Conservation (phyloP, 2,888 invertebrate genomes). For the Dinocampus coccinellae region DNA sequence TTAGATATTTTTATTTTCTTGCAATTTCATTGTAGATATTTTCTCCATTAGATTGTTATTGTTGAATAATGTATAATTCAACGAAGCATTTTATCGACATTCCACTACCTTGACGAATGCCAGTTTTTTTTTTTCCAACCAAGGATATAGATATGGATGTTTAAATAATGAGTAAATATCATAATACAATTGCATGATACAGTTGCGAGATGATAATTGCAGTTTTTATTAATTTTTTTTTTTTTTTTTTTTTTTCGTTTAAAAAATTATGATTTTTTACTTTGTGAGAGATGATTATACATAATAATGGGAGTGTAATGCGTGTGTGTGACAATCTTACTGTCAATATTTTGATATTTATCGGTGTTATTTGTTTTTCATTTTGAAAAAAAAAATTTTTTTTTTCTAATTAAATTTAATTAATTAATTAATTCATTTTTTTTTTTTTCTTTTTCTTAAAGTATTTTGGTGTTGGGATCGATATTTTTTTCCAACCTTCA, state of each 20-base stretch:
- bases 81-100: not conserved
- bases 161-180: not conserved
- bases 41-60: not conserved
- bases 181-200: not conserved
- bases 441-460: not conserved
- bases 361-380: not conserved
- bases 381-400: not conserved
- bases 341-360: no score
- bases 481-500: not conserved
- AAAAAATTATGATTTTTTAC: no score
- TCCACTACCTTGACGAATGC: not conserved
- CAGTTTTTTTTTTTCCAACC: not conserved
- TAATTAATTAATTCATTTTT: no score
- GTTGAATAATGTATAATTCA: not conserved
- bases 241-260: not conserved
- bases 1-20: no score
- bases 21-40: no score
- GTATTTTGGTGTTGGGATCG: not conserved
- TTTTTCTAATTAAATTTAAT: no score
- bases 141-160: not conserved
- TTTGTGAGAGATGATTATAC: not conserved
- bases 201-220: not conserved
- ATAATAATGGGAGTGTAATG: not conserved
- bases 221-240: not conserved
- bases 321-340: no score